Conservation (phyloP, 2,113 vertebrate genomes). For the Oreocharis arfaki region DNA sequence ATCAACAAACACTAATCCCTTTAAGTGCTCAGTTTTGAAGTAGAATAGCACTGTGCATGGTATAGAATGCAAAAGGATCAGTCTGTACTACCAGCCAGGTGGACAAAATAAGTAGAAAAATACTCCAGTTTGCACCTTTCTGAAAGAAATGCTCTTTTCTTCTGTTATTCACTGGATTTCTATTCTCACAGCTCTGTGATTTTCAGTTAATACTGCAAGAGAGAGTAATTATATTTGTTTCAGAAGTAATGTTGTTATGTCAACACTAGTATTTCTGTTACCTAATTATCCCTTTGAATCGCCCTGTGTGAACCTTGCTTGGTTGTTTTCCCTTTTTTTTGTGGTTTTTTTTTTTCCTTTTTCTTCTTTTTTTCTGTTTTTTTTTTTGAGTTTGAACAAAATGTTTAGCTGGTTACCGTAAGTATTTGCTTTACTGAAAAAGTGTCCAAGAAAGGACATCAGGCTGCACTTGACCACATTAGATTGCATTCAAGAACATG, state of each 20-base stretch:
- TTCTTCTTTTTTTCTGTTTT: no score
- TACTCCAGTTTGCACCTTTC: neutral
- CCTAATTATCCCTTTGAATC: neutral
- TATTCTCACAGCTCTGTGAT: neutral
- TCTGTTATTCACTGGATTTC: neutral
- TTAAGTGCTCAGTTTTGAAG: slow-evolving; percentile 37
- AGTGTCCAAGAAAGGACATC: neutral
- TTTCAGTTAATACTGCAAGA: neutral
- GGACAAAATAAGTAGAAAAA: neutral
- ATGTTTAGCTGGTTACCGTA: neutral
- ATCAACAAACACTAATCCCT: slow-evolving; percentile 52
- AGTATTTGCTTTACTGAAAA: neutral
- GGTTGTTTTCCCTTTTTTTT: neutral
- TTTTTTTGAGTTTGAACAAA: neutral
- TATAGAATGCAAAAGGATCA: neutral
- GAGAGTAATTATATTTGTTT: neutral
- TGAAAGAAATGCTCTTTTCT: neutral
- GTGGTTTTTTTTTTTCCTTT: neutral
- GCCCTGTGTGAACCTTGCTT: neutral
- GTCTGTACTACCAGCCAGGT: neutral
- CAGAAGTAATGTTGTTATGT: neutral
- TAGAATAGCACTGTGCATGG: neutral
- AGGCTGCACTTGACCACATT: neutral
- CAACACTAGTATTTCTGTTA: neutral
- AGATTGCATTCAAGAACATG: neutral